A percentile compares a stretch with the other conserved stretches of the same genome.
Conservation (phyloP, 2,797 vertebrate species). For the Rhinoraja longicauda region DNA sequence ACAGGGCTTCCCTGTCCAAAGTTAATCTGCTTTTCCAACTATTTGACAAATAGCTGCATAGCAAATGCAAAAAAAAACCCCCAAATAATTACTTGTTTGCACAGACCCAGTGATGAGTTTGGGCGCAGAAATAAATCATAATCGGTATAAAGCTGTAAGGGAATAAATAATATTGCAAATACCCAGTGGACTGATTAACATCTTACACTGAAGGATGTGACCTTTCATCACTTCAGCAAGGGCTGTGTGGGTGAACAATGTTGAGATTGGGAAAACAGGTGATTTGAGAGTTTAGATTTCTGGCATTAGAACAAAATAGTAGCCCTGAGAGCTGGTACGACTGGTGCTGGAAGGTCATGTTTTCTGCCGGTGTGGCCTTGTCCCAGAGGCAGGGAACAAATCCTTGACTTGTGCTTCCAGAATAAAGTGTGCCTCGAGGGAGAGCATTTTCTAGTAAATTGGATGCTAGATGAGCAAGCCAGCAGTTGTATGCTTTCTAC, state of each 20-base stretch:
- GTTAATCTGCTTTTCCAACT: neutral
- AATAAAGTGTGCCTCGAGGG: neutral
- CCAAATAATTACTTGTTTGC: neutral
- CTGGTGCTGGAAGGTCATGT: neutral
- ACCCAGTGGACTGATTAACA: neutral
- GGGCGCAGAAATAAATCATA: neutral
- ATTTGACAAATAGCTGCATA: neutral
- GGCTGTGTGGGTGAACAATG: neutral
- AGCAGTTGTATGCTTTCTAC: neutral
- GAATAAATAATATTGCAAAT: neutral
- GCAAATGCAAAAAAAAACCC: neutral
- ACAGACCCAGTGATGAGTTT: neutral
- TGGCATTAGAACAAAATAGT: slow-evolving; percentile 2
- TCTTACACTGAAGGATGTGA: neutral
- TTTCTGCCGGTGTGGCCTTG: neutral
- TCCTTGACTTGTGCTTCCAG: neutral
- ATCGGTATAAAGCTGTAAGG: neutral
- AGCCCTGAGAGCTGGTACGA: neutral
- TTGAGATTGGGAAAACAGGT: neutral
- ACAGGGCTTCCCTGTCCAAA: too few relatives aligned
- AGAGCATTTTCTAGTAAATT: neutral
- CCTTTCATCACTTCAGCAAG: neutral
- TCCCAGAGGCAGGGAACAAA: neutral
- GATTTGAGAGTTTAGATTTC: neutral
- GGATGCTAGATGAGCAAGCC: neutral